Evolutionary conservation across 2,888 invertebrate genomes (phyloP), one percentile per base, ranked within the genome.

Genomic region (Bombylius discolor): DNA sequence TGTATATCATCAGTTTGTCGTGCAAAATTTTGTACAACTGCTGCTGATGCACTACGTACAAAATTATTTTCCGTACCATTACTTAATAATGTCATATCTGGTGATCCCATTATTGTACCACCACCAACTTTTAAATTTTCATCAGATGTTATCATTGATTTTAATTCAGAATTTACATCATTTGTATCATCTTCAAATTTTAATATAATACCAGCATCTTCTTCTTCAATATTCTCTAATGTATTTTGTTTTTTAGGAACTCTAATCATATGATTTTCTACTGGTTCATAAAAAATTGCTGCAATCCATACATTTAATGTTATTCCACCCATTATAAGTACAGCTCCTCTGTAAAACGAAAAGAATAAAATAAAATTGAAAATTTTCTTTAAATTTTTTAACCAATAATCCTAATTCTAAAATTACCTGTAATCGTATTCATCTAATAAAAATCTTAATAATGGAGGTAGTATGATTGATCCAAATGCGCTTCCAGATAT

Each of bases 401-500:
- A 1, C 11, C 3, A 39, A 14, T 44, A 44, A 46, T 49, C 13
- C n/a, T n/a, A n/a, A 23, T 23, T 23, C 49, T 31, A 46, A 42
- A 73, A 73, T 75, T 68, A 86, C 85, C 85, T 81, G 69, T 86
- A 88, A 31, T 89, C 89, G 64, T 86, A 90, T 1, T 77, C 78
- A 66, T 83, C 82, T 23, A 91, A 73, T 56, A 91, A 76, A 64
- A 80, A 76, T 53, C 87, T 76, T 59, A 91, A 75, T 52, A 89
- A 77, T 0, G 90, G 90, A 46, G 91, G 91, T 63, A 91, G 77
- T 56, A 91, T 84, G 65, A 91, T 90, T 48, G 89, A 88, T 13
- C 91, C 91, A 61, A 91, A 79, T 0, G 91, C 89, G 63, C 89
- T 89, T 14, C 91, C 91, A 1, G 90, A 90, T 76, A 91, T 90